These are phyloP conservation scores for Timandra comae DNA, from an alignment of 2,888 invertebrate species.

Conservation along the genomic window DNA sequence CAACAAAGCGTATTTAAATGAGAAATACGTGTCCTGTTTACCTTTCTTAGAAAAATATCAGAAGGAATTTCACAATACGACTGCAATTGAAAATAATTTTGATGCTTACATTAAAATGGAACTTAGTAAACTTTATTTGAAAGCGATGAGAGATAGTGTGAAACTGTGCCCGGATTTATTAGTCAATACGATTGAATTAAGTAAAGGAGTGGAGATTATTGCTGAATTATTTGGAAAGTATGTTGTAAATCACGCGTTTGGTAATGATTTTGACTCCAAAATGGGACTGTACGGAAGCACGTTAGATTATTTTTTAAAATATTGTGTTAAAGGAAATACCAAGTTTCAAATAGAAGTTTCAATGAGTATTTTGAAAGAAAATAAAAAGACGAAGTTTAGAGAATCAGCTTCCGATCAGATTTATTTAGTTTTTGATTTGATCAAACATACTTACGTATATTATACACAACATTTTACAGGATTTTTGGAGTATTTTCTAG, in stretches of 20 bases:
- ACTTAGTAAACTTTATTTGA: constrained; percentile 39
- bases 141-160: constrained; percentile 31
- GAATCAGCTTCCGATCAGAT: no score
- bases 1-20: constrained; percentile 26
- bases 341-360: no score
- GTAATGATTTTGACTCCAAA: constrained; percentile 37
- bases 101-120: constrained; percentile 30
- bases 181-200: constrained; percentile 19
- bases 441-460: no score
- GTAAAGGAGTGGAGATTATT: constrained; percentile 30
- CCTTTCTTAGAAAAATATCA: constrained; percentile 33
- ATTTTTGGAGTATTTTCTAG: no score
- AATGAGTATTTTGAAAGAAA: no score
- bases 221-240: constrained; percentile 36
- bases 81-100: constrained; percentile 33
- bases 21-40: constrained; percentile 28
- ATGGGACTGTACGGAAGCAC: constrained; percentile 29
- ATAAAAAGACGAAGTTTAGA: no score
- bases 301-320: constrained; percentile 23
- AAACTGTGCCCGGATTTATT: constrained; percentile 32
- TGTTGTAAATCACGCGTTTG: constrained; percentile 30
- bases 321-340: no score
- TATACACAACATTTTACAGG: no score
- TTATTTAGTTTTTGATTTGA: no score
- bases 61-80: constrained; percentile 25